phyloP scores from a whole-genome alignment of 2,113 vertebrate genomes.

The Formicarius rufipectus region DNA sequence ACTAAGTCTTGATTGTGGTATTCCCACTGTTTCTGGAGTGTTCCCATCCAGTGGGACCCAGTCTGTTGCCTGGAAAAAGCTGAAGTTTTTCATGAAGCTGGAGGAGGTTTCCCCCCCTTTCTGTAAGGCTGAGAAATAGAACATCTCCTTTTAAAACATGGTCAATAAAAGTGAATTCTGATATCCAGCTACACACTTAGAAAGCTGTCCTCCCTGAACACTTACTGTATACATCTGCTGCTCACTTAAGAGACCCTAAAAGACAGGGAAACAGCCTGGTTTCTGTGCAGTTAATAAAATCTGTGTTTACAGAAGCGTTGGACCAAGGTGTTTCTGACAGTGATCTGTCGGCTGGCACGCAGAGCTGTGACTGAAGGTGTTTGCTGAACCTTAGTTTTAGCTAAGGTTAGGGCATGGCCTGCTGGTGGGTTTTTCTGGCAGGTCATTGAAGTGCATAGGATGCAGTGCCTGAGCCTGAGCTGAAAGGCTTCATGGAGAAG shows the following conservation, averaged over 20 bases:
- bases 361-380: not conserved
- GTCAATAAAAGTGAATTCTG: not conserved
- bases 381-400: not conserved
- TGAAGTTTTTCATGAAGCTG: not conserved
- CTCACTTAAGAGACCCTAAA: not conserved
- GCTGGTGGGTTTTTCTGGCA: not conserved
- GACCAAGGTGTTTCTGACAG: not conserved
- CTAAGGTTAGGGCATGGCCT: not conserved
- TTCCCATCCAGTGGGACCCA: not conserved
- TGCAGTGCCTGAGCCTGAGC: not conserved
- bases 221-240: accelerated
- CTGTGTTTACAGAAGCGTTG: not conserved
- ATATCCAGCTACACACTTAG: not conserved
- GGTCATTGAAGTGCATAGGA: not conserved
- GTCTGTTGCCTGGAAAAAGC: not conserved
- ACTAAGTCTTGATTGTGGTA: not conserved
- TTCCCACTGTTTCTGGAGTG: accelerated
- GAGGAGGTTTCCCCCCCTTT: accelerated
- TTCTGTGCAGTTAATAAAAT: not conserved
- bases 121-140: not conserved
- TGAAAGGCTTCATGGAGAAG: not conserved
- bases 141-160: not conserved
- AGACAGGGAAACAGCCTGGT: not conserved
- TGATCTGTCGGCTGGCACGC: not conserved
- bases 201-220: not conserved